A percentile compares a stretch with the other conserved stretches of the same genome.
phyloP scores from a whole-genome alignment of 2,113 vertebrate genomes.

The Dryoscopus gambensis region DNA sequence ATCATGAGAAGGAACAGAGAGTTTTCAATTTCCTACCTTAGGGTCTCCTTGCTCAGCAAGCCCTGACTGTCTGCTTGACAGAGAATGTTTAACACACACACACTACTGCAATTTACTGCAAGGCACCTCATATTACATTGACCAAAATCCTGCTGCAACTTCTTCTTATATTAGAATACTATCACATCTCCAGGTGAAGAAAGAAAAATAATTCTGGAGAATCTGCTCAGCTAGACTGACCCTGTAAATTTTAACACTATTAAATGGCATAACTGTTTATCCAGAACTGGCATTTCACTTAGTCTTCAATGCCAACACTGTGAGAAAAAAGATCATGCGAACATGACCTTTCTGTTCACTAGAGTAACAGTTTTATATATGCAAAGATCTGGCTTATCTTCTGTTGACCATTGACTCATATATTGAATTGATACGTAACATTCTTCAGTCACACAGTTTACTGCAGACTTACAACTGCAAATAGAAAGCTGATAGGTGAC shows the following conservation, averaged over 20 bases:
- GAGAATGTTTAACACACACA: fast-evolving
- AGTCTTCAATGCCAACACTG: neutral
- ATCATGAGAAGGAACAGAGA: neutral
- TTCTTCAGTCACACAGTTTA: neutral
- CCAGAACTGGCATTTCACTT: neutral
- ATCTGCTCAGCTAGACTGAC: neutral
- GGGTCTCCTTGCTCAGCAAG: neutral
- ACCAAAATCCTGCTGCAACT: neutral
- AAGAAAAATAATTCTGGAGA: neutral
- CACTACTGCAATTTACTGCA: neutral
- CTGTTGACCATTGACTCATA: neutral
- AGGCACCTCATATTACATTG: neutral
- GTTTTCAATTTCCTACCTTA: neutral
- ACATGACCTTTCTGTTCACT: neutral
- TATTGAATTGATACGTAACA: neutral
- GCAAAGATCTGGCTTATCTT: neutral
- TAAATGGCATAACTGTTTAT: neutral
- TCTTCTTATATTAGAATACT: neutral
- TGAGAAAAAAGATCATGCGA: neutral
- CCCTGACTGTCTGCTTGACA: neutral
- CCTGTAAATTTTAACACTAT: neutral
- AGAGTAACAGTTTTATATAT: neutral
- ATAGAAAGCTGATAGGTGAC: neutral
- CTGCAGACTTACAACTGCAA: neutral
- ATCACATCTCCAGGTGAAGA: neutral